Evolutionary conservation across 2,797 vertebrate genomes (phyloP).

Genomic region (Anableps anableps): DNA sequence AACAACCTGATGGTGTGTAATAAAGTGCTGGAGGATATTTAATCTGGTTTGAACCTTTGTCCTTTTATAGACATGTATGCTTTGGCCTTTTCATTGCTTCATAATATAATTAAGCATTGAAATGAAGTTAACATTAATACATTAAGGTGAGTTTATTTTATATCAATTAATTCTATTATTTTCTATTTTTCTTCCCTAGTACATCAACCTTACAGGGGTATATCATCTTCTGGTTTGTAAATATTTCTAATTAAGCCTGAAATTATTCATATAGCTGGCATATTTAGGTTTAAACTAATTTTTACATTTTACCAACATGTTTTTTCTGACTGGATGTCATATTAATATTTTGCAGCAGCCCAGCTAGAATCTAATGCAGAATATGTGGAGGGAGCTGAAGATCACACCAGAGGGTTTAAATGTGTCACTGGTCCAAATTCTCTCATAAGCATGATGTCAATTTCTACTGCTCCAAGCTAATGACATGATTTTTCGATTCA

Average conservation of each 20-base stretch:
- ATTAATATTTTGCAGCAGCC: background rate
- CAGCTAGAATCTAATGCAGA: background rate
- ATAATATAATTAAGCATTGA: background rate
- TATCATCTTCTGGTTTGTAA: background rate
- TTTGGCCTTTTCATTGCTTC: background rate
- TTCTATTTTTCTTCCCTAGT: background rate
- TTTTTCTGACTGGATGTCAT: background rate
- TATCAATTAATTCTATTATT: background rate
- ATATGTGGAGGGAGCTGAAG: background rate
- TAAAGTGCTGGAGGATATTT: background rate
- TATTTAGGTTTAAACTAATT: background rate
- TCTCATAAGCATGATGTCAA: background rate
- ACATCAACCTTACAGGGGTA: background rate
- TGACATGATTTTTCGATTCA: background rate
- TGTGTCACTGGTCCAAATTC: background rate
- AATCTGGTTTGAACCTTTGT: background rate
- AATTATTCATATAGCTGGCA: background rate
- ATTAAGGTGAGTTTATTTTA: background rate
- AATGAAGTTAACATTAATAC: background rate
- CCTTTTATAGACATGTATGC: background rate
- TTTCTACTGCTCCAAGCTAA: background rate
- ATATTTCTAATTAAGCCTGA: background rate
- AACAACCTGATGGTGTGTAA: background rate
- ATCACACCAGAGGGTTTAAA: background rate
- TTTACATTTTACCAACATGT: background rate